Conservation (phyloP, 2,113 vertebrate species). For the Poeciliopsis retropinna region DNA sequence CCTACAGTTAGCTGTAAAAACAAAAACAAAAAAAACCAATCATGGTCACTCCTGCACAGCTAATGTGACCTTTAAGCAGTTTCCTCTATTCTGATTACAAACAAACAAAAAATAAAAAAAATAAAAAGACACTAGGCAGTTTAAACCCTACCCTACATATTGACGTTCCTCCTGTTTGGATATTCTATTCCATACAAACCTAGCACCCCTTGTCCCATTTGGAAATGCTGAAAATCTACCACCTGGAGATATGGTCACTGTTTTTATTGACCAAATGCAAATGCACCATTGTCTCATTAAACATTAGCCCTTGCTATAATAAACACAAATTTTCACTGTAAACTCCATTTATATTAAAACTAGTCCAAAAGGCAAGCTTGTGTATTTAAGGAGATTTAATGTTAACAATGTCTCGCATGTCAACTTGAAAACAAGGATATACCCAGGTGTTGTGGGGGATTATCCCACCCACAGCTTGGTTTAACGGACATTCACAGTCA, state of each 20-base stretch:
- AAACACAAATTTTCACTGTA: slow-evolving; percentile 16
- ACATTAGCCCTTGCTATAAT: slow-evolving; percentile 22
- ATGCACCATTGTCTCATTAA: slow-evolving; percentile 13
- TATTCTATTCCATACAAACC: slow-evolving; percentile 27
- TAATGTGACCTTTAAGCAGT: slow-evolving; percentile 6
- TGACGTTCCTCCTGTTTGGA: slow-evolving; percentile 9
- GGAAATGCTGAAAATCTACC: slow-evolving; percentile 12
- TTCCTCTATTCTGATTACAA: background rate
- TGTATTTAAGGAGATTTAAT: slow-evolving; percentile 21
- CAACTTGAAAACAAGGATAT: slow-evolving; percentile 34
- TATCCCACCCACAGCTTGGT: slow-evolving; percentile 42
- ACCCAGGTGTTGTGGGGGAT: slow-evolving; percentile 55
- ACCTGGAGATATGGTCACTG: slow-evolving; percentile 25
- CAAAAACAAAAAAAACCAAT: background rate
- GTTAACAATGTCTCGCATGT: slow-evolving; percentile 31
- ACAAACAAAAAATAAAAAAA: no score
- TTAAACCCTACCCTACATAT: slow-evolving; percentile 44
- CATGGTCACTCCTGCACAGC: background rate
- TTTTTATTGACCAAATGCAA: slow-evolving; percentile 26
- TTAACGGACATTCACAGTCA: slow-evolving; percentile 42
- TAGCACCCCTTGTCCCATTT: slow-evolving; percentile 22
- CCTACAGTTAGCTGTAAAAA: background rate
- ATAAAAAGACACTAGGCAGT: background rate
- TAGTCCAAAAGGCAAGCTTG: background rate
- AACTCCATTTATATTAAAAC: slow-evolving; percentile 2